Percentiles rank a stretch among this genome's conserved stretches.
Evolutionary conservation across 2,113 vertebrate genomes (phyloP).

Genomic region (Anolis carolinensis): DNA sequence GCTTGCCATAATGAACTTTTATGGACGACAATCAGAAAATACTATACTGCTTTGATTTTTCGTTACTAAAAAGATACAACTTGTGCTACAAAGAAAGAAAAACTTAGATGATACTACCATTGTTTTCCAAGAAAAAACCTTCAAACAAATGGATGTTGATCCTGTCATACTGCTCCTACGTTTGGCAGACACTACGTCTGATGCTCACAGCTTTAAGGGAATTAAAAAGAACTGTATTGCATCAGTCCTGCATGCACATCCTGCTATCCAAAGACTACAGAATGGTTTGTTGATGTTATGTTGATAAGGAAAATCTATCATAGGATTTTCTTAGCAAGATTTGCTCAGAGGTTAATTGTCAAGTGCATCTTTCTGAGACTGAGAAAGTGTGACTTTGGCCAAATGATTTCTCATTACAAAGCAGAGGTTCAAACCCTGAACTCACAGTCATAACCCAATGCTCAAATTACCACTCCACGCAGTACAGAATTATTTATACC

Average conservation of each 20-base stretch:
- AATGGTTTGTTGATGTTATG: neutral
- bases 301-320: no score
- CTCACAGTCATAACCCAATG: no score
- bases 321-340: no score
- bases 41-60: neutral
- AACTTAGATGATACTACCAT: neutral
- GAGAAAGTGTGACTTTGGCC: no score
- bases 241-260: neutral
- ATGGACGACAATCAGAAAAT: neutral
- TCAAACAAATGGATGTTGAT: neutral
- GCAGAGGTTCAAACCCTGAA: no score
- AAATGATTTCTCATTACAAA: no score
- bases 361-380: no score
- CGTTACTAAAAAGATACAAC: neutral
- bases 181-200: neutral
- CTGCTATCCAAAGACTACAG: neutral
- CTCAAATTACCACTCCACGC: no score
- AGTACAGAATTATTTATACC: neutral
- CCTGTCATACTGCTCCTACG: neutral
- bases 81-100: neutral
- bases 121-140: neutral
- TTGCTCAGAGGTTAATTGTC: no score
- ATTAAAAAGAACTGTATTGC: neutral
- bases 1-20: constrained; percentile 8
- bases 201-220: neutral